A percentile compares a stretch with the other conserved stretches of the same genome.
phyloP scores from a whole-genome alignment of 2,888 invertebrate species.

The Caenorhabditis wallacei region DNA sequence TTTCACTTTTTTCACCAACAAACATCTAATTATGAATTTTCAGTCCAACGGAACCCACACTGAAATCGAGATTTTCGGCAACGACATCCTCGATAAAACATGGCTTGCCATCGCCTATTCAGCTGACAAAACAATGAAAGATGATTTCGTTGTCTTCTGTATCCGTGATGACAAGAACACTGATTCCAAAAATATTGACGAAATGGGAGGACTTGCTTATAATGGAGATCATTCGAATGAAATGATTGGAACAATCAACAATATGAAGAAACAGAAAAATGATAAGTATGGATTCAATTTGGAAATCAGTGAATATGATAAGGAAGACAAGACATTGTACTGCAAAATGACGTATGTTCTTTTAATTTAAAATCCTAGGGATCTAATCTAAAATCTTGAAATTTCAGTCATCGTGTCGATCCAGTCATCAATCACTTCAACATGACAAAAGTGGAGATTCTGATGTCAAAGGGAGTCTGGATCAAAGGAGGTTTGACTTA shows the following conservation, averaged over 20 bases:
- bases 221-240: conserved; percentile 43
- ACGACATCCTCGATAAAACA: conserved; percentile 40
- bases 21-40: not conserved
- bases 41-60: conserved; percentile 61
- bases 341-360: conserved; percentile 51
- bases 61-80: conserved; percentile 55
- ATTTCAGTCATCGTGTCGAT: conserved; percentile 35
- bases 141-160: conserved; percentile 62
- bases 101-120: conserved; percentile 56
- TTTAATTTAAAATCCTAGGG: not conserved
- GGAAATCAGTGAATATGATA: conserved; percentile 35
- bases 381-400: not conserved
- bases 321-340: conserved; percentile 39
- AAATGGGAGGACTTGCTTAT: conserved; percentile 43
- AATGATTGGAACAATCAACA: conserved; percentile 37
- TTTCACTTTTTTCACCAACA: conserved; percentile 1
- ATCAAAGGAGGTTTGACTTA: conserved; percentile 41
- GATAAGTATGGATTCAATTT: conserved; percentile 37
- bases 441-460: conserved; percentile 41
- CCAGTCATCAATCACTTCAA: conserved; percentile 52
- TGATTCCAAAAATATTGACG: not conserved
- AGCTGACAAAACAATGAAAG: conserved; percentile 44
- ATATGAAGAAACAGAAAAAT: conserved; percentile 6
- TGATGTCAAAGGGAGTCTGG: conserved; percentile 55
- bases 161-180: conserved; percentile 40